Evolutionary conservation across 2,797 vertebrate species (phyloP), one percentile per base, ranked within the genome.

Genomic region (Melanotaenia boesemani): DNA sequence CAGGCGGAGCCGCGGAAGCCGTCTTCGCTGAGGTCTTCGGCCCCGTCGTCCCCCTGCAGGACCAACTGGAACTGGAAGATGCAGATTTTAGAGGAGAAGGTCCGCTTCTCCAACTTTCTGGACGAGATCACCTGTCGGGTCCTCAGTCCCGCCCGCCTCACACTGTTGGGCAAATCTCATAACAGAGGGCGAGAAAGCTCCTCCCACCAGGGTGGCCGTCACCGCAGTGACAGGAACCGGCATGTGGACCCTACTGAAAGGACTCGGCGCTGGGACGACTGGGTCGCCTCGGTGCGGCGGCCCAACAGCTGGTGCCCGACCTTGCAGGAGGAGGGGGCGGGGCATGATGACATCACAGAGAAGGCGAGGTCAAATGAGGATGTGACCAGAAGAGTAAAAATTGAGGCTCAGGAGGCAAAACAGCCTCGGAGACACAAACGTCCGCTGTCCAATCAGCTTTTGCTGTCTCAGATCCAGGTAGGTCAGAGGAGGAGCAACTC

Each of bases 31-130:
- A 68, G 58, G 0, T 69, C 82, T 3, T 84, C 72, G 0, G 72
- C 74, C 10, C 76, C 73, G 0, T 24, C 72, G 8, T 71, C 58
- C 11, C 72, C 71, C 4, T 12, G 52, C 75, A 50, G 74, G 75
- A 67, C 63, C 0, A 2, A 70, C 62, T 79, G 76, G 63, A 89
- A 91, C 81, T 6, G 48, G 91, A 91, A 72, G 81, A 81, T 88
- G 75, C 89, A 86, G 36, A 54, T 86, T 24, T 75, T 95, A 37
- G 92, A 96, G 71, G 94, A 96, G 67, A 97, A 96, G 61, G 79
- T 95, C 0, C 94, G 94, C 65, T 98, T 98, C 86, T 98, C 96
- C 18, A 91, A 87, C 76, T 97, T 97, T 32, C 88, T 97, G 83
- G 96, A 98, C 62, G 96, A 97, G 81, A 96, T 97, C 74, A 96